phyloP scores from a whole-genome alignment of 2,797 vertebrate genomes.

The Danio aesculapii region DNA sequence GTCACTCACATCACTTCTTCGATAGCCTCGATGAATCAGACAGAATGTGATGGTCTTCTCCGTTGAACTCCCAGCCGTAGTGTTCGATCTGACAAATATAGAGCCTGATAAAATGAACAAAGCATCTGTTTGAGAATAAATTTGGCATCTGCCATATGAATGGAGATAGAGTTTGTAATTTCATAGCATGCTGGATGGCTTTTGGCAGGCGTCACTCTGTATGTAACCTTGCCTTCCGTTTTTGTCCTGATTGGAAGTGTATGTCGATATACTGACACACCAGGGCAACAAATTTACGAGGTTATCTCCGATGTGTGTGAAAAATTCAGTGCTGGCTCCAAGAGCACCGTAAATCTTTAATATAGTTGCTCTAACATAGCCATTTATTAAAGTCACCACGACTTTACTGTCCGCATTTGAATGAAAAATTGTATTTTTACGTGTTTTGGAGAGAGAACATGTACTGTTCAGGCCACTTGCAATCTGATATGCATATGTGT shows the following conservation, averaged over 20 bases:
- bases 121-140: constrained; percentile 43
- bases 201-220: constrained; percentile 16
- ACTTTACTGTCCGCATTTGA: constrained; percentile 6
- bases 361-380: constrained; percentile 33
- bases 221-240: constrained; percentile 2
- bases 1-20: not conserved
- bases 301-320: constrained; percentile 25
- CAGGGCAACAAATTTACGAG: constrained; percentile 22
- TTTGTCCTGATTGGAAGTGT: constrained; percentile 37
- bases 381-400: constrained; percentile 33
- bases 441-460: not conserved
- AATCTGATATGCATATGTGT: not conserved
- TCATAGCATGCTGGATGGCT: constrained; percentile 44
- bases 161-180: constrained; percentile 54
- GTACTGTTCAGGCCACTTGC: not conserved
- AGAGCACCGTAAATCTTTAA: constrained; percentile 22
- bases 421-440: not conserved
- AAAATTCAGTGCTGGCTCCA: constrained; percentile 16
- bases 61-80: not conserved
- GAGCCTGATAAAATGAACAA: constrained; percentile 1
- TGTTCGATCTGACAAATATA: not conserved
- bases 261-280: constrained; percentile 16
- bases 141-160: constrained; percentile 55
- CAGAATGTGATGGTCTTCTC: constrained; percentile 16
- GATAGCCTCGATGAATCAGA: not conserved